phyloP scores from a whole-genome alignment of 2,888 invertebrate genomes.

The Cryptocephalus primarius region DNA sequence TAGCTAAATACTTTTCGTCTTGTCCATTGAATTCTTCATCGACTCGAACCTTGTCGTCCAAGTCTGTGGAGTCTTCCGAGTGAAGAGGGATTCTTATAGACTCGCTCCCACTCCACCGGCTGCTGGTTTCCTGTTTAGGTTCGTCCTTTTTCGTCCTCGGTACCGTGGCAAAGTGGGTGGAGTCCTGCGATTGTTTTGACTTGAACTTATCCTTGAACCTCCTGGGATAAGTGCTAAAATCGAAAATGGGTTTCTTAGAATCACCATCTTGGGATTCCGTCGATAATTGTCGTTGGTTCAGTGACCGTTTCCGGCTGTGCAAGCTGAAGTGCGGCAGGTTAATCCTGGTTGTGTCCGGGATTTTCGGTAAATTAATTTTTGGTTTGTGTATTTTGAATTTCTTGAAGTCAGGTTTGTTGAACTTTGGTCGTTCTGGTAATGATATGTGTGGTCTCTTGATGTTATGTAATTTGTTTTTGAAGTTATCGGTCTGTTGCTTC shows the following conservation, averaged over 20 bases:
- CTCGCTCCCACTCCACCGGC: slow-evolving; percentile 18
- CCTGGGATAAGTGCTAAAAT: slow-evolving; percentile 69
- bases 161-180: slow-evolving; percentile 57
- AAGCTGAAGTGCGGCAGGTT: slow-evolving; percentile 46
- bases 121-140: slow-evolving; percentile 9
- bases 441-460: slow-evolving; percentile 43
- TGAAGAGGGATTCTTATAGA: slow-evolving; percentile 31
- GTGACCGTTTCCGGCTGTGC: slow-evolving; percentile 29
- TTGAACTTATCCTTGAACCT: slow-evolving; percentile 40
- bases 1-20: slow-evolving; percentile 3
- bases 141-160: slow-evolving; percentile 35
- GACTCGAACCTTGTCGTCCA: slow-evolving; percentile 4
- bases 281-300: slow-evolving; percentile 34
- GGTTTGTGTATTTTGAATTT: slow-evolving; percentile 45
- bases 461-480: slow-evolving; percentile 47
- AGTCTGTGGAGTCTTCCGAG: slow-evolving; percentile 29
- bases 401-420: slow-evolving; percentile 34
- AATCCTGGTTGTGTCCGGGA: slow-evolving; percentile 52
- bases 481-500: slow-evolving; percentile 43
- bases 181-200: slow-evolving; percentile 26
- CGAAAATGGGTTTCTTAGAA: slow-evolving; percentile 52
- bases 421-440: slow-evolving; percentile 46
- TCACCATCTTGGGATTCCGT: slow-evolving; percentile 44
- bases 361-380: slow-evolving; percentile 47
- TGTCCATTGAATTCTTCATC: neutral